These are phyloP conservation scores for Diglossa brunneiventris DNA, from an alignment of 2,113 vertebrate species.

Conservation along the genomic window DNA sequence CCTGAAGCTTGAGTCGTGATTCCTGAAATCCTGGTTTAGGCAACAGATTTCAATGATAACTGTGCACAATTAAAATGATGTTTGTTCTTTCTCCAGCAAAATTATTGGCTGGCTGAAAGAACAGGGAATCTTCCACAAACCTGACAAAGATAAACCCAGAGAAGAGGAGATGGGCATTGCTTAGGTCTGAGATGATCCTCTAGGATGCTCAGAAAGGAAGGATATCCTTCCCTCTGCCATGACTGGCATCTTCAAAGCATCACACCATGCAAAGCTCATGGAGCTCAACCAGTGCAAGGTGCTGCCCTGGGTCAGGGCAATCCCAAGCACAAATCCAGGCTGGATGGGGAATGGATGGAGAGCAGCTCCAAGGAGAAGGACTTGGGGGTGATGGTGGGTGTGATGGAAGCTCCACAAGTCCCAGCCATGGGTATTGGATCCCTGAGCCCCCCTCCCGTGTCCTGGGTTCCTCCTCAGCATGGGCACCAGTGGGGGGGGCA, in stretches of 20 bases:
- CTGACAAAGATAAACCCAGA: background rate
- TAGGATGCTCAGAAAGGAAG: background rate
- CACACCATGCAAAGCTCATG: fast-evolving
- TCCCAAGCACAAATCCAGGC: background rate
- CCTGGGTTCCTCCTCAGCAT: background rate
- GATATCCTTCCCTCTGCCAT: fast-evolving
- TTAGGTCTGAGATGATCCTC: background rate
- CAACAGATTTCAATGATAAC: background rate
- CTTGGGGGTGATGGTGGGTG: background rate
- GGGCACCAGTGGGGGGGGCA: background rate
- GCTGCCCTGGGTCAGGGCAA: background rate
- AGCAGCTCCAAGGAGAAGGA: background rate
- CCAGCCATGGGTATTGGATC: fast-evolving
- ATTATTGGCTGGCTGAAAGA: background rate
- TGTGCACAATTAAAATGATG: background rate
- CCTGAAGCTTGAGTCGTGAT: background rate
- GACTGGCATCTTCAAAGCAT: background rate
- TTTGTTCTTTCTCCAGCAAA: background rate
- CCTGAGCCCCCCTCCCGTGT: fast-evolving
- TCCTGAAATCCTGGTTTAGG: background rate
- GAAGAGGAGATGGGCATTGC: background rate
- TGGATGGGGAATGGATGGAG: background rate
- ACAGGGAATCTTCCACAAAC: background rate
- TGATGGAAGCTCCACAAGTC: background rate
- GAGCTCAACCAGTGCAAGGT: background rate